phyloP scores from a whole-genome alignment of 2,797 vertebrate species.

The Siniperca scherzeri region DNA sequence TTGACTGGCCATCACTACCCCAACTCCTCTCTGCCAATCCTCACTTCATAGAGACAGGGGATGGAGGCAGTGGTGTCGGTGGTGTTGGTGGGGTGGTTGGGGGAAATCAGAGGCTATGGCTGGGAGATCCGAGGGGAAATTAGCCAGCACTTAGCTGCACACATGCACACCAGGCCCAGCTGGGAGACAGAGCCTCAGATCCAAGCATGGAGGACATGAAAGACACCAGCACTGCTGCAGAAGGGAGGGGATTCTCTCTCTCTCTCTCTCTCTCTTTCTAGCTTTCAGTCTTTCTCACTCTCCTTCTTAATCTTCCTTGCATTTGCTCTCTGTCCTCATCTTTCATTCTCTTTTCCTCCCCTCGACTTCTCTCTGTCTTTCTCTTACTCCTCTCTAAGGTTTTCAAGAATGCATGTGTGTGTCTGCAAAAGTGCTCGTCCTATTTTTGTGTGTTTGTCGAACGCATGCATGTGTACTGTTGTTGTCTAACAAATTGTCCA shows the following conservation, averaged over 20 bases:
- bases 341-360: constrained; percentile 64
- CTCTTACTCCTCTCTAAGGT: constrained; percentile 38
- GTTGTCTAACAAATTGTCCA: constrained; percentile 66
- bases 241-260: constrained; percentile 58
- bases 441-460: constrained; percentile 40
- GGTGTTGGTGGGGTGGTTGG: constrained; percentile 21
- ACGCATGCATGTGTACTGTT: constrained; percentile 7
- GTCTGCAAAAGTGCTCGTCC: constrained; percentile 39
- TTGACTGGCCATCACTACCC: constrained; percentile 25
- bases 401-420: constrained; percentile 56
- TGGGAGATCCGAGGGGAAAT: constrained; percentile 82
- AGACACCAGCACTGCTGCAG: constrained; percentile 68
- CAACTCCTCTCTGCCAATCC: constrained; percentile 1
- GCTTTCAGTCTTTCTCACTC: constrained; percentile 26
- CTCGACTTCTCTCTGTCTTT: constrained; percentile 33
- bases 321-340: constrained; percentile 64
- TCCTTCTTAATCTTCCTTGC: constrained; percentile 51
- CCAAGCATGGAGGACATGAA: constrained; percentile 82
- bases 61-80: constrained; percentile 17
- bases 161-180: constrained; percentile 77
- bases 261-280: constrained; percentile 12
- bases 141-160: constrained; percentile 81
- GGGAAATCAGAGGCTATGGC: constrained; percentile 62
- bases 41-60: constrained; percentile 13
- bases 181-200: constrained; percentile 78